Evolutionary conservation across 2,888 invertebrate species (phyloP).

Genomic region (Monoplex corrugatus): DNA sequence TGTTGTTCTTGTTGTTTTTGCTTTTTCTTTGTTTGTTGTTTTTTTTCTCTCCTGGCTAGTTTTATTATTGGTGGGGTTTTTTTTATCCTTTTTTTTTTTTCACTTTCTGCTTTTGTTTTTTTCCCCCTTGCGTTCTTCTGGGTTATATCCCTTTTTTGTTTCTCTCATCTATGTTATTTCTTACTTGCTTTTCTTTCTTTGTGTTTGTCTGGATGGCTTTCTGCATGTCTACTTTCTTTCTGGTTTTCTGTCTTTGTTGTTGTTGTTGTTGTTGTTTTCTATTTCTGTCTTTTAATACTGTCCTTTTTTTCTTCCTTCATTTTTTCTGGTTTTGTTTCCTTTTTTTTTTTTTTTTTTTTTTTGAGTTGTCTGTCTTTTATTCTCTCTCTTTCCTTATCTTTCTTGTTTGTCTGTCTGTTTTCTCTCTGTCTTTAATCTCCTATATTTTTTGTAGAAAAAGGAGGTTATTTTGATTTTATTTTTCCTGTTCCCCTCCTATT

Average conservation of each 20-base stretch:
- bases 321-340: not conserved
- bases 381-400: not conserved
- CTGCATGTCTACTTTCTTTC: not conserved
- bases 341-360: not conserved
- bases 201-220: not conserved
- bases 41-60: not conserved
- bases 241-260: not conserved
- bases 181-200: not conserved
- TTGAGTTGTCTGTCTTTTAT: not conserved
- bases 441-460: no score
- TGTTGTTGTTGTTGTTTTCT: not conserved
- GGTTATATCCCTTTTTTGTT: not conserved
- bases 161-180: not conserved
- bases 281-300: no score
- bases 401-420: not conserved
- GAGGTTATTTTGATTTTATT: no score
- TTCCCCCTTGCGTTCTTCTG: not conserved
- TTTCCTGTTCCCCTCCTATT: no score
- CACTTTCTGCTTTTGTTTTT: not conserved
- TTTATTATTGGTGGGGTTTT: no score
- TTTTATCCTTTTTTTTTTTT: not conserved
- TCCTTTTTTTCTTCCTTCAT: no score
- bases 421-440: no score
- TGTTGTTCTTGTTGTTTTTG: not conserved
- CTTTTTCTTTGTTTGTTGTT: not conserved